A percentile compares a stretch with the other conserved stretches of the same genome.
Evolutionary conservation across 2,113 vertebrate genomes (phyloP).

Genomic region (Heptranchias perlo): DNA sequence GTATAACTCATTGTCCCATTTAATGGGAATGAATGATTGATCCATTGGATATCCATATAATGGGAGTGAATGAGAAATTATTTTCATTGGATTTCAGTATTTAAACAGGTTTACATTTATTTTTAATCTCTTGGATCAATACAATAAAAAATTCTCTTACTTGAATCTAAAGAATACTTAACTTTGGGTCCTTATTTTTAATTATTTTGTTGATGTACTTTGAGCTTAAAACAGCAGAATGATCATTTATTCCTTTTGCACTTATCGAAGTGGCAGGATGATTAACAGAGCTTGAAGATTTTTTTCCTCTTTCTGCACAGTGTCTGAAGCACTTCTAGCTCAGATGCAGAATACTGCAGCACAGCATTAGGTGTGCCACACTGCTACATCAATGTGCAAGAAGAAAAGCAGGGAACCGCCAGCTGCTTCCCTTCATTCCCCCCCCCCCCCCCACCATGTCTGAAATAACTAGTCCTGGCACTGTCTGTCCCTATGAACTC

Average conservation of each 20-base stretch:
- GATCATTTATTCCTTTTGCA: background rate
- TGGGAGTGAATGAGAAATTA: background rate
- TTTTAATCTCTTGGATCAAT: background rate
- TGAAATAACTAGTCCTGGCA: background rate
- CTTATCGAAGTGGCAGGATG: background rate
- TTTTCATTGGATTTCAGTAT: background rate
- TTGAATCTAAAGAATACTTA: background rate
- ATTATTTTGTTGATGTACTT: background rate
- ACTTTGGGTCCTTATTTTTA: conserved; percentile 18
- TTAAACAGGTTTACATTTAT: conserved; percentile 29
- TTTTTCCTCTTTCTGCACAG: background rate
- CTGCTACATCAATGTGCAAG: background rate
- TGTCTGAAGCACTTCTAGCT: background rate
- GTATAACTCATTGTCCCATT: background rate
- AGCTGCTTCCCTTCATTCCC: background rate
- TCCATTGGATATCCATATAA: background rate
- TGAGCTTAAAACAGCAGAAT: background rate
- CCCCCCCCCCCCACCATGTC: background rate
- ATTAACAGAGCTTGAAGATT: background rate
- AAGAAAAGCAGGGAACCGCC: background rate
- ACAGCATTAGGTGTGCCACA: background rate
- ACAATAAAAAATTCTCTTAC: background rate
- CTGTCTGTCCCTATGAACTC: background rate
- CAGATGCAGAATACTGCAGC: background rate
- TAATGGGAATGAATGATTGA: background rate